Evolutionary conservation across 2,113 vertebrate genomes (phyloP).

Genomic region (Cnemophilus loriae): DNA sequence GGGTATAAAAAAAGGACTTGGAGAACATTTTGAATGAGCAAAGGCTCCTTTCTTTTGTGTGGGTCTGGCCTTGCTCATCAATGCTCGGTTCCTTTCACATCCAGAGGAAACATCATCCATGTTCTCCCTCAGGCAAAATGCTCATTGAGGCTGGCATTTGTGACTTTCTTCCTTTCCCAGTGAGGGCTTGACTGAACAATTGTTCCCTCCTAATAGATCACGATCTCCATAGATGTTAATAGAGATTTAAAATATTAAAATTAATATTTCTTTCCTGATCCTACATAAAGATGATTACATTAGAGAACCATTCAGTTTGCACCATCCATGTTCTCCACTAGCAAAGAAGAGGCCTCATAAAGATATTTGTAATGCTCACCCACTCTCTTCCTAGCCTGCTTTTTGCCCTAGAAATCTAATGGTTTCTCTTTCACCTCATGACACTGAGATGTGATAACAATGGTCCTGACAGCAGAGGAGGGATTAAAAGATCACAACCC

Average conservation of each 20-base stretch:
- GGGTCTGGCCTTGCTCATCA: background rate
- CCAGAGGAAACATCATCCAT: background rate
- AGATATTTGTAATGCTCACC: background rate
- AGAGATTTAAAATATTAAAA: background rate
- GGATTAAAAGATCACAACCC: background rate
- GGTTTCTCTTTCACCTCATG: background rate
- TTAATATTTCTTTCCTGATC: background rate
- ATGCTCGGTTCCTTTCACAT: background rate
- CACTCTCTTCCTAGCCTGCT: background rate
- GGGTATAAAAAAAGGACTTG: background rate
- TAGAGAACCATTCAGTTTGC: background rate
- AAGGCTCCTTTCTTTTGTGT: background rate
- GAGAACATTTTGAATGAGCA: background rate
- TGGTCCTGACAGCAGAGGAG: background rate
- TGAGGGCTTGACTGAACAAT: background rate
- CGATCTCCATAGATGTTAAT: fast-evolving
- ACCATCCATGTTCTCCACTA: background rate
- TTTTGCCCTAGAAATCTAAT: background rate
- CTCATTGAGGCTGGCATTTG: background rate
- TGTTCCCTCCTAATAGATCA: fast-evolving
- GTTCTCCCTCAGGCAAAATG: background rate
- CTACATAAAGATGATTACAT: background rate
- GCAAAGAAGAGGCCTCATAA: background rate
- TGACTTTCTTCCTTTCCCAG: background rate
- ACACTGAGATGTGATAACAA: background rate